Conservation (phyloP, 2,113 vertebrate species). For the Chascanopsetta lugubris region DNA sequence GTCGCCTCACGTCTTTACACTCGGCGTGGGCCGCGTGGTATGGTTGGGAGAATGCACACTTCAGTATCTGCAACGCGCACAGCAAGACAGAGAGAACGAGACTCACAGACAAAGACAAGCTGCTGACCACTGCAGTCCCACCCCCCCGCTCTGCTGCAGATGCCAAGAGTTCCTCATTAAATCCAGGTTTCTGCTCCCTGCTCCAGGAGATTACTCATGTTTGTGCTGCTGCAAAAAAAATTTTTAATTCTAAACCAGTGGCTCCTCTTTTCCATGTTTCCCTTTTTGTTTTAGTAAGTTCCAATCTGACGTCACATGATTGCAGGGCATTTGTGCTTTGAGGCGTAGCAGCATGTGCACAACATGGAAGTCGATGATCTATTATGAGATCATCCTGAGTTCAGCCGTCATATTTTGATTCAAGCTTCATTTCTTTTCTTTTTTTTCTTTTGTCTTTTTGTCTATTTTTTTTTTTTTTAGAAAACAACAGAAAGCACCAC, state of each 20-base stretch:
- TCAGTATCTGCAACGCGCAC: conserved; percentile 42
- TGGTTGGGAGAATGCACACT: conserved; percentile 24
- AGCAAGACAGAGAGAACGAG: conserved; percentile 33
- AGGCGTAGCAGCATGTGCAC: conserved; percentile 59
- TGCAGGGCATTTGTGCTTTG: conserved; percentile 74
- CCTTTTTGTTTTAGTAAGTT: conserved; percentile 40
- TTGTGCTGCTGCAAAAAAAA: conserved; percentile 40
- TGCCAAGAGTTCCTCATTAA: conserved; percentile 35
- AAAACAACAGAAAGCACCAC: not conserved
- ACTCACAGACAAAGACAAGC: conserved; percentile 26
- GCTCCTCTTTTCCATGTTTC: conserved; percentile 30
- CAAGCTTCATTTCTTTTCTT: conserved; percentile 45
- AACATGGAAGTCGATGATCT: conserved; percentile 33
- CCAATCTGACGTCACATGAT: conserved; percentile 51
- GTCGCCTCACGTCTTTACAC: conserved; percentile 40
- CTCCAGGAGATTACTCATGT: conserved; percentile 20
- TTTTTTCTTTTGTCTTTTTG: too few relatives aligned
- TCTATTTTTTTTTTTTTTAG: too few relatives aligned
- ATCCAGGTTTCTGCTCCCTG: conserved; percentile 40
- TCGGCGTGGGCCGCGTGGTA: conserved; percentile 1
- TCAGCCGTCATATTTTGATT: conserved; percentile 25
- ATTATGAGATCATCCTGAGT: conserved; percentile 7
- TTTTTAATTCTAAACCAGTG: not conserved
- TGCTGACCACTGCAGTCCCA: conserved; percentile 46
- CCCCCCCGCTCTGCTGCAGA: conserved; percentile 33